Evolutionary conservation across 1,140 invertebrate species (phyloP).

Genomic region (Bombus consobrinus): DNA sequence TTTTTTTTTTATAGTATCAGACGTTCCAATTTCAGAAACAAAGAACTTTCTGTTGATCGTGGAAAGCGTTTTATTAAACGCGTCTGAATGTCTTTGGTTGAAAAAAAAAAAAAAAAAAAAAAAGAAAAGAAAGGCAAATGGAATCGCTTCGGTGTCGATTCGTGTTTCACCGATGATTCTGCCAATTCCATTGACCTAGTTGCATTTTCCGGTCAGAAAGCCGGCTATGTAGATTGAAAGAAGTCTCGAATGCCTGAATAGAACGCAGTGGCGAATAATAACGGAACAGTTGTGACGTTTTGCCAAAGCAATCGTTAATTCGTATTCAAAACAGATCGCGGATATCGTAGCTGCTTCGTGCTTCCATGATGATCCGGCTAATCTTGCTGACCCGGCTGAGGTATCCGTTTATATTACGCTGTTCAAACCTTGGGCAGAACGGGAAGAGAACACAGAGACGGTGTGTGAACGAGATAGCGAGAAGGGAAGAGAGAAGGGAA

Average conservation of each 20-base stretch:
- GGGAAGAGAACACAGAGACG: conserved; percentile 9
- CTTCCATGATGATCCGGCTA: conserved; percentile 58
- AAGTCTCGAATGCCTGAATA: neutral
- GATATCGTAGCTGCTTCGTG: conserved; percentile 51
- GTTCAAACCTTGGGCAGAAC: neutral
- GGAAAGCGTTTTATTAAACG: neutral
- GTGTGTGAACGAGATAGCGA: neutral
- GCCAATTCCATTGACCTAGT: conserved; percentile 47
- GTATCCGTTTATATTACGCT: conserved; percentile 41
- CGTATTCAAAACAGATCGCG: conserved; percentile 61
- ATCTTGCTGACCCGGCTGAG: conserved; percentile 55
- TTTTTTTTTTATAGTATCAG: no score
- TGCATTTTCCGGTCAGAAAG: neutral
- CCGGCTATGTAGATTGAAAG: neutral
- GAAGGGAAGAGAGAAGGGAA: conserved; percentile 33
- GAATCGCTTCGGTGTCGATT: conserved; percentile 6
- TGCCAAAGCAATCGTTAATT: conserved; percentile 48
- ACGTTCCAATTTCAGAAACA: neutral
- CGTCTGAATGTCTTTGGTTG: neutral
- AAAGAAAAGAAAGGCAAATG: neutral
- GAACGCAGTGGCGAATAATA: neutral
- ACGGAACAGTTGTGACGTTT: conserved; percentile 21
- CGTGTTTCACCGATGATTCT: conserved; percentile 37
- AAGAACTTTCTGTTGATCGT: neutral
- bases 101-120: neutral